These are phyloP conservation scores for Drosophila varians DNA, from an alignment of 1,140 invertebrate genomes.

Conservation along the genomic window DNA sequence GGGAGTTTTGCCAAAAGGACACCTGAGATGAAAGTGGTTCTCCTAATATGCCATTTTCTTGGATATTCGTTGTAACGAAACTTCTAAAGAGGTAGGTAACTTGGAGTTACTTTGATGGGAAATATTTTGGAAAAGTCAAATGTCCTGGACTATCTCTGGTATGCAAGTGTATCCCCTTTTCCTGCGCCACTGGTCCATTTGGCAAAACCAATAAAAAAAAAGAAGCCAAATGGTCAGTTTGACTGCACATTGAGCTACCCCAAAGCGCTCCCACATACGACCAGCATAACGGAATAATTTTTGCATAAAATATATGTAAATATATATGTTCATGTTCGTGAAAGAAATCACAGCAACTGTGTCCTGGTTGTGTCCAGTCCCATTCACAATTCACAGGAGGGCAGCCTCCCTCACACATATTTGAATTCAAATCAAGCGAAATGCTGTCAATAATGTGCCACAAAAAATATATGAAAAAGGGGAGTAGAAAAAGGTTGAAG, in stretches of 20 bases:
- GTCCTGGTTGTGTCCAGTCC: conserved; percentile 65
- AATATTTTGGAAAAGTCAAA: no score
- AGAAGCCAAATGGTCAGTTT: conserved; percentile 79
- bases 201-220: conserved; percentile 72
- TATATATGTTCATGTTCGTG: conserved; percentile 70
- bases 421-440: conserved; percentile 80
- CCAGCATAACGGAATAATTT: conserved; percentile 81
- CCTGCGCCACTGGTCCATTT: conserved; percentile 50
- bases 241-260: conserved; percentile 59
- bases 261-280: conserved; percentile 65
- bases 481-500: conserved; percentile 31
- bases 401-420: conserved; percentile 43
- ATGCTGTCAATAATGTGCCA: conserved; percentile 76
- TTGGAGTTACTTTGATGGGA: no score
- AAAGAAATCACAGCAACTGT: conserved; percentile 81
- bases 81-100: no score
- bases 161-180: not conserved
- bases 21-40: not conserved
- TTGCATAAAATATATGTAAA: conserved; percentile 83
- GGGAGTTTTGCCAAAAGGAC: not conserved
- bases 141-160: no score
- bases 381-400: conserved; percentile 9
- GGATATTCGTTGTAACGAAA: no score
- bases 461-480: conserved; percentile 14
- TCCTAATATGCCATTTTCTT: no score